A percentile compares a stretch with the other conserved stretches of the same genome.
phyloP scores from a whole-genome alignment of 2,888 invertebrate species.

The Drosophila koepferae region DNA sequence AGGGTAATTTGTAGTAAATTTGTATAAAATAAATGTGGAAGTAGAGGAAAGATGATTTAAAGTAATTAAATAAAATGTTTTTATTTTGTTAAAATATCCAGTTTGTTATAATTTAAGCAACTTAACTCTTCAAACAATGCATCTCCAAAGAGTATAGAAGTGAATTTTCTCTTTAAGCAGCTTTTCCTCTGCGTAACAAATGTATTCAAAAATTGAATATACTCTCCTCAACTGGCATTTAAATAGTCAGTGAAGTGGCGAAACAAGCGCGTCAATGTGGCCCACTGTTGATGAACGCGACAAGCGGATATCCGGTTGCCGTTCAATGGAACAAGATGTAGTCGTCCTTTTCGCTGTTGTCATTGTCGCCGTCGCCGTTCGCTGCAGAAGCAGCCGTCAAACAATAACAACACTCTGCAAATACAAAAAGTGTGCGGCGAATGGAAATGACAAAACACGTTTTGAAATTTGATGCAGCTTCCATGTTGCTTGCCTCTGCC shows the following conservation, averaged over 20 bases:
- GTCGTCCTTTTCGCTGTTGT: background rate
- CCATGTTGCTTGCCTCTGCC: slow-evolving; percentile 6
- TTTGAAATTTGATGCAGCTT: slow-evolving; percentile 65
- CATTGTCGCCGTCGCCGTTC: too few relatives aligned
- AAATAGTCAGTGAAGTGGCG: slow-evolving; percentile 42
- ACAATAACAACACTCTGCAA: slow-evolving; percentile 47
- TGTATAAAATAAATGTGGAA: background rate
- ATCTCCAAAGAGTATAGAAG: background rate
- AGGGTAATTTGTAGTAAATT: background rate
- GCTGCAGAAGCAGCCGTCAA: slow-evolving; percentile 10
- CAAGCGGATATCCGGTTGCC: slow-evolving; percentile 69
- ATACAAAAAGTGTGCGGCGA: slow-evolving; percentile 38
- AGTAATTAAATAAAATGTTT: too few relatives aligned
- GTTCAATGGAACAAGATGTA: slow-evolving; percentile 53
- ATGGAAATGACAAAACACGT: slow-evolving; percentile 71
- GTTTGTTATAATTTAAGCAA: too few relatives aligned
- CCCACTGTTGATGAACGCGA: slow-evolving; percentile 61
- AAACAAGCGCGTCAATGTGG: slow-evolving; percentile 40
- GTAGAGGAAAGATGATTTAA: too few relatives aligned
- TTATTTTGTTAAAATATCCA: too few relatives aligned
- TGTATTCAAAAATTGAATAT: background rate
- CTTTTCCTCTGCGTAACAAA: background rate
- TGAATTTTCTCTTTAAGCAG: background rate
- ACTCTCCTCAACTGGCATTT: background rate
- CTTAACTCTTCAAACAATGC: background rate